Evolutionary conservation across 2,888 invertebrate species (phyloP).

Genomic region (Catocala fraxini): DNA sequence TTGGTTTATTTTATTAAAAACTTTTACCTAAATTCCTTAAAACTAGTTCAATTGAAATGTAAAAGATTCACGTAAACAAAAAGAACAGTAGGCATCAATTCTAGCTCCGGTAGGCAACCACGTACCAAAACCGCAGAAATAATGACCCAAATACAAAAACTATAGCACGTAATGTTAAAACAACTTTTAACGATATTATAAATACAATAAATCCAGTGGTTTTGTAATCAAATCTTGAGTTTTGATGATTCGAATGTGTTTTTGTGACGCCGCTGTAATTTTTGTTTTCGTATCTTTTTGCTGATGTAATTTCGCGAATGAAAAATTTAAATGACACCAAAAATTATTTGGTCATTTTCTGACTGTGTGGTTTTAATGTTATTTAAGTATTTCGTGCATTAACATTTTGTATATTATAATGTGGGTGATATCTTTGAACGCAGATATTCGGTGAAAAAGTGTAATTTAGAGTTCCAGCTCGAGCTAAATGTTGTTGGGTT

Average conservation of each 20-base stretch:
- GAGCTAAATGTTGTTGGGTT: too few relatives aligned
- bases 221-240: constrained; percentile 37
- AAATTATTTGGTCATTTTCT: constrained; percentile 16
- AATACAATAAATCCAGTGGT: constrained; percentile 17
- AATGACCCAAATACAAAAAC: constrained; percentile 19
- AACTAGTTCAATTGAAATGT: too few relatives aligned
- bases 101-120: background rate
- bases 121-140: background rate
- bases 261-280: constrained; percentile 26
- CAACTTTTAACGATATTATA: constrained; percentile 34
- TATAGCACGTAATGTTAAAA: constrained; percentile 10
- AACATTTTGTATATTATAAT: background rate
- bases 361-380: constrained; percentile 3
- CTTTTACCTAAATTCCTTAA: too few relatives aligned
- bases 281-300: constrained; percentile 7
- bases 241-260: constrained; percentile 31
- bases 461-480: too few relatives aligned
- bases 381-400: background rate
- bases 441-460: too few relatives aligned
- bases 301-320: constrained; percentile 1
- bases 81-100: background rate
- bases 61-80: too few relatives aligned
- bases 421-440: background rate
- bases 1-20: too few relatives aligned
- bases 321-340: constrained; percentile 8